Conservation (phyloP, 2,113 vertebrate genomes). For the Oncorhynchus kisutch region DNA sequence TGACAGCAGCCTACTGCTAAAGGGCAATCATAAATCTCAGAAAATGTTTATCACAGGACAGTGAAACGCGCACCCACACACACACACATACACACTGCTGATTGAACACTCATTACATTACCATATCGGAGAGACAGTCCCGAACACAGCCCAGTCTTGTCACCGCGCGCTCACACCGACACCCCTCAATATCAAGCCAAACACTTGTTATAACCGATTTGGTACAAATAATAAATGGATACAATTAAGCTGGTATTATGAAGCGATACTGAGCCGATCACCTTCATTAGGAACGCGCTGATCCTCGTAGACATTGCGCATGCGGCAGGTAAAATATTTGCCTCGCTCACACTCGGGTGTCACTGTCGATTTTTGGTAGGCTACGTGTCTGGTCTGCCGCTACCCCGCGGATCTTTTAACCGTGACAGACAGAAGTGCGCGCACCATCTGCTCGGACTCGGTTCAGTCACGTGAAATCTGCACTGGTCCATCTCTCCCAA, state of each 20-base stretch:
- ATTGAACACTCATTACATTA: constrained; percentile 16
- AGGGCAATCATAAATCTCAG: constrained; percentile 61
- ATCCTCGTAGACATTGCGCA: constrained; percentile 44
- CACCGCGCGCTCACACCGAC: no score
- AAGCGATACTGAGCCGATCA: constrained; percentile 50
- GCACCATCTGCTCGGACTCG: constrained; percentile 41
- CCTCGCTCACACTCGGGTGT: constrained; percentile 22
- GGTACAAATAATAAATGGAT: constrained; percentile 50
- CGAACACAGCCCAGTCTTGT: no score
- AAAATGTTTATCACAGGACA: constrained; percentile 55
- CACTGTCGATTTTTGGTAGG: constrained; percentile 11
- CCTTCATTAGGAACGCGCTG: constrained; percentile 60
- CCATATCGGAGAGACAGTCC: neutral
- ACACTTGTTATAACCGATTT: constrained; percentile 51
- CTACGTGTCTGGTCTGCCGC: constrained; percentile 41
- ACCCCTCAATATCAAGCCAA: constrained; percentile 24
- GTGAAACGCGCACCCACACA: constrained; percentile 26
- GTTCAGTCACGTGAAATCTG: constrained; percentile 10
- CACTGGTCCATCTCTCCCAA: constrained; percentile 38
- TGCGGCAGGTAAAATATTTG: constrained; percentile 53
- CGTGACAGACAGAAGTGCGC: constrained; percentile 35
- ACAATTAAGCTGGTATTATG: constrained; percentile 56
- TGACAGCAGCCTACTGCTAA: constrained; percentile 52
- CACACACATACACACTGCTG: constrained; percentile 9
- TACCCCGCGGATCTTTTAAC: constrained; percentile 26